Conservation (phyloP, 2,113 vertebrate species). For the Mormyrus lacerda region DNA sequence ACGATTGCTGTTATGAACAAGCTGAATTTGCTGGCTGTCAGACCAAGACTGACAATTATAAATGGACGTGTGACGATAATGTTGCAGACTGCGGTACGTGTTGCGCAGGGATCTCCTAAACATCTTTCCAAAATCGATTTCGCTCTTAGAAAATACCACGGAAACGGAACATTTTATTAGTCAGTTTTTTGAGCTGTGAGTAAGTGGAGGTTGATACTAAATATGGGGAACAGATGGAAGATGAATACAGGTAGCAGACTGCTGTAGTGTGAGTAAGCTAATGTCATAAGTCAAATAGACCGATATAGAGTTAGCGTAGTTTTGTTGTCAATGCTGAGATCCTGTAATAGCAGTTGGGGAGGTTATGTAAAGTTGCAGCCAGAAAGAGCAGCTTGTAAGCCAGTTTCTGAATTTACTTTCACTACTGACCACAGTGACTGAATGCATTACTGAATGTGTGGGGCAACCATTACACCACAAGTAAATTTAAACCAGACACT, state of each 20-base stretch:
- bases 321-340: conserved; percentile 13
- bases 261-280: not conserved
- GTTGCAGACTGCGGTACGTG: conserved; percentile 59
- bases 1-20: conserved; percentile 68
- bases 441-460: conserved; percentile 3
- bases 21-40: conserved; percentile 56
- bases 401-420: conserved; percentile 9
- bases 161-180: not conserved
- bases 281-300: not conserved
- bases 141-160: not conserved
- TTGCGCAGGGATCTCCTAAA: not conserved
- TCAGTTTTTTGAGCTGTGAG: not conserved
- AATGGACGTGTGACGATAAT: conserved; percentile 59
- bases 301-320: not conserved
- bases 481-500: not conserved
- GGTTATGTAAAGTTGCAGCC: conserved; percentile 10
- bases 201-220: not conserved
- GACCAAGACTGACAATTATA: conserved; percentile 53
- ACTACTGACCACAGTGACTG: not conserved
- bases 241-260: not conserved
- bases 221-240: not conserved
- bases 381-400: conserved; percentile 7
- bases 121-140: not conserved
- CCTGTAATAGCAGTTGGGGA: conserved; percentile 25
- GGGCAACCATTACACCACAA: not conserved